phyloP scores from a whole-genome alignment of 1,140 invertebrate genomes.

The Formica exsecta region DNA sequence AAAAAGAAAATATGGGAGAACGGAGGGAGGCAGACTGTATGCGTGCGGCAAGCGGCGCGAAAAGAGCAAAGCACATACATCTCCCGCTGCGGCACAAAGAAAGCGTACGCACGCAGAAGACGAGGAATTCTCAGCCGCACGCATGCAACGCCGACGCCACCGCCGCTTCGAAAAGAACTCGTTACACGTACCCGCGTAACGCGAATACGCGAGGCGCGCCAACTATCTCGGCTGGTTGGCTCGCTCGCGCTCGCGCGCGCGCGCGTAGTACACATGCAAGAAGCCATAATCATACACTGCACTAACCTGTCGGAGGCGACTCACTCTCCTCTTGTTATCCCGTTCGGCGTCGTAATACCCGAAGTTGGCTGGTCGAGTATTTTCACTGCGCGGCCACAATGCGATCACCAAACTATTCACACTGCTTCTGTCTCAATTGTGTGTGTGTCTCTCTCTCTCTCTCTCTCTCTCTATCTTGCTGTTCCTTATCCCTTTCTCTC shows the following conservation, averaged over 20 bases:
- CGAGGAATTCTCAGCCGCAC: slow-evolving; percentile 13
- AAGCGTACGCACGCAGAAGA: slow-evolving; percentile 9
- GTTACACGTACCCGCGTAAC: slow-evolving; percentile 18
- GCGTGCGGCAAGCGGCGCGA: neutral
- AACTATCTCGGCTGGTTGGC: slow-evolving; percentile 65
- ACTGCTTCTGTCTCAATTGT: neutral
- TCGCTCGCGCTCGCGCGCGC: slow-evolving; percentile 61
- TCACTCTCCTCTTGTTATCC: slow-evolving; percentile 65
- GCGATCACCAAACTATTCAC: slow-evolving; percentile 71
- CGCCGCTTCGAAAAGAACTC: neutral
- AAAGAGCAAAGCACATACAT: slow-evolving; percentile 7
- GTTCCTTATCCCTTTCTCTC: neutral
- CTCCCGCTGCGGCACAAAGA: slow-evolving; percentile 32
- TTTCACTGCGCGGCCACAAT: slow-evolving; percentile 69
- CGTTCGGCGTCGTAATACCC: neutral
- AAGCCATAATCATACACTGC: slow-evolving; percentile 58
- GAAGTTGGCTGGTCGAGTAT: slow-evolving; percentile 47
- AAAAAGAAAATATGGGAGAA: neutral
- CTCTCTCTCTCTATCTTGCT: slow-evolving; percentile 43
- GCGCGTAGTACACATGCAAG: slow-evolving; percentile 37
- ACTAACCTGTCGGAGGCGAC: slow-evolving; percentile 81
- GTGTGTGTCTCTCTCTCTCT: slow-evolving; percentile 28
- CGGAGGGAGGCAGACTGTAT: too few species aligned
- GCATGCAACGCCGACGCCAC: slow-evolving; percentile 33
- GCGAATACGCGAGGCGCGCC: slow-evolving; percentile 50